phyloP scores from a whole-genome alignment of 2,888 invertebrate genomes.

The Axea sp. region DNA sequence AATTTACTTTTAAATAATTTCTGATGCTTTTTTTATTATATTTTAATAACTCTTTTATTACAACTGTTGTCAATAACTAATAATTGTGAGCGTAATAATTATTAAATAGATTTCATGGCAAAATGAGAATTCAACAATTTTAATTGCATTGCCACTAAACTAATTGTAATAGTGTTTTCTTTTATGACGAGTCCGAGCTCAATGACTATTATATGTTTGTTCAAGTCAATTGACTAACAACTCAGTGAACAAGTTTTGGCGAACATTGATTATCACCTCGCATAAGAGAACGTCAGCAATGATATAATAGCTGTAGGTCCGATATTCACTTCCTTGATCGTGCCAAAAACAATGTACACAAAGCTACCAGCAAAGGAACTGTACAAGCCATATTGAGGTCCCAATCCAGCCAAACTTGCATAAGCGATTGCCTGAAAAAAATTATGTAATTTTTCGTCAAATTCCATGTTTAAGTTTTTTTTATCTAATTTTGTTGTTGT shows the following conservation, averaged over 20 bases:
- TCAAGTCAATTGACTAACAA: constrained; percentile 28
- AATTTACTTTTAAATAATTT: too few relatives aligned
- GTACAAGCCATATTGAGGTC: constrained; percentile 89
- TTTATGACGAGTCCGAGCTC: not conserved
- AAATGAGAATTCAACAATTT: too few relatives aligned
- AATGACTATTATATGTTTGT: constrained; percentile 39
- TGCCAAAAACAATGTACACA: constrained; percentile 88
- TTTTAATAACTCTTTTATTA: too few relatives aligned
- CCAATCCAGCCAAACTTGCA: constrained; percentile 71
- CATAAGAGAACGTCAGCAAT: constrained; percentile 85
- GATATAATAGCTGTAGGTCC: constrained; percentile 89
- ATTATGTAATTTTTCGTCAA: too few relatives aligned
- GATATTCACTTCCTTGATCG: constrained; percentile 84
- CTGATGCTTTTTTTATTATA: too few relatives aligned
- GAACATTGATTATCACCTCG: constrained; percentile 66
- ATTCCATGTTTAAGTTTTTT: too few relatives aligned
- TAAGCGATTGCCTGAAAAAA: constrained; percentile 77
- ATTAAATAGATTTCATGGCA: too few relatives aligned
- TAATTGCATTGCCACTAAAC: too few relatives aligned
- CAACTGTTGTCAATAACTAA: too few relatives aligned
- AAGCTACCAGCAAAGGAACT: constrained; percentile 89
- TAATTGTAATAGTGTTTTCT: not conserved
- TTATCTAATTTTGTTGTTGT: too few relatives aligned
- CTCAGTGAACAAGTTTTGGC: constrained; percentile 18
- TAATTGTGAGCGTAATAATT: too few relatives aligned